Conservation (phyloP, 1,140 invertebrate species). For the Apis mellifera region DNA sequence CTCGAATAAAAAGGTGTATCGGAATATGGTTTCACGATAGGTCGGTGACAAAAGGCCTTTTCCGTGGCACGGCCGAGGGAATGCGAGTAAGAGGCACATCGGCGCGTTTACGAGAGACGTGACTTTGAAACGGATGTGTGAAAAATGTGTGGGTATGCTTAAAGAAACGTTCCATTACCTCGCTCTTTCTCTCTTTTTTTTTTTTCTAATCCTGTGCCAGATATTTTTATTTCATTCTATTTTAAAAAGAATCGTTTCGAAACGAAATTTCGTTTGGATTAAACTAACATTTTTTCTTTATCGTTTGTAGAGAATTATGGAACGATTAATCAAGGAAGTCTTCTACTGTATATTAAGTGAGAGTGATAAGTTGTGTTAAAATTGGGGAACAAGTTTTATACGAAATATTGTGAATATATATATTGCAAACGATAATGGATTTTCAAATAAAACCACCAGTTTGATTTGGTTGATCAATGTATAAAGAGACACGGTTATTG, state of each 20-base stretch:
- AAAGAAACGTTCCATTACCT: constrained; percentile 35
- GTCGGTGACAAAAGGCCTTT: neutral
- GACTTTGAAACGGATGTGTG: neutral
- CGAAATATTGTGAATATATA: too few species aligned
- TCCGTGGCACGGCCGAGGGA: neutral
- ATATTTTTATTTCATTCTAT: constrained; percentile 11
- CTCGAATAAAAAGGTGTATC: neutral
- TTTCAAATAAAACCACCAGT: too few species aligned
- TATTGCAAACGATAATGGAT: too few species aligned
- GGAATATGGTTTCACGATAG: neutral
- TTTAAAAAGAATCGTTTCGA: constrained; percentile 12
- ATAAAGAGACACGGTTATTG: too few species aligned
- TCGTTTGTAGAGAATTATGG: too few species aligned
- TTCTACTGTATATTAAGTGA: too few species aligned
- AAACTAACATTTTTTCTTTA: too few species aligned
- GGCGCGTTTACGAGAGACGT: neutral
- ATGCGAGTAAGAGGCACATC: neutral
- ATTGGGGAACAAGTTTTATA: too few species aligned
- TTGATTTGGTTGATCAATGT: too few species aligned
- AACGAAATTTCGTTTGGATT: neutral
- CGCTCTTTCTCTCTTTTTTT: neutral
- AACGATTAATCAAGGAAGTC: too few species aligned
- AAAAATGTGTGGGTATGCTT: neutral
- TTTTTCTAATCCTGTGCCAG: constrained; percentile 7
- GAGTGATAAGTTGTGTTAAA: too few species aligned